These are phyloP conservation scores for Podiceps cristatus DNA, from an alignment of 2,113 vertebrate species.

Conservation along the genomic window DNA sequence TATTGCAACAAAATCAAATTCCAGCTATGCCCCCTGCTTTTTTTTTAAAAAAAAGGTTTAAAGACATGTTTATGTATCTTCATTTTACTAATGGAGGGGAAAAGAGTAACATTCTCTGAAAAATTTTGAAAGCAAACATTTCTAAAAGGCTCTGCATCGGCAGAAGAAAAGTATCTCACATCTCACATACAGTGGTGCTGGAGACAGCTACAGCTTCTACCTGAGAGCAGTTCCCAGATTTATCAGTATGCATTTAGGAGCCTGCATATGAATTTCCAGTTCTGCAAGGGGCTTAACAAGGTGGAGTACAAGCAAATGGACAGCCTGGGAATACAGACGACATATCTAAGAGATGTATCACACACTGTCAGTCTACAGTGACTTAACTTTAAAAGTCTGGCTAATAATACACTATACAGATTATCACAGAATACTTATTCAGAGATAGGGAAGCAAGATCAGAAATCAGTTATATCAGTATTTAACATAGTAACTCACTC, in stretches of 20 bases:
- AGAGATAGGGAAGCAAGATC: not conserved
- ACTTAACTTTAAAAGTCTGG: not conserved
- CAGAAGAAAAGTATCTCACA: not conserved
- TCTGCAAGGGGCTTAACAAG: not conserved
- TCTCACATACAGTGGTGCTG: not conserved
- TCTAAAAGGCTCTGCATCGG: not conserved
- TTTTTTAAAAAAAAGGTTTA: not conserved
- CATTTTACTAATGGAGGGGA: not conserved
- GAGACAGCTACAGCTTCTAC: not conserved
- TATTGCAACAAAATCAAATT: not conserved
- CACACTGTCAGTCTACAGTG: accelerated
- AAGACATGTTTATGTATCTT: not conserved
- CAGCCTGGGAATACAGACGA: not conserved
- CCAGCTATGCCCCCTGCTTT: not conserved
- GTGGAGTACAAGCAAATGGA: not conserved
- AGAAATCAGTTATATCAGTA: not conserved
- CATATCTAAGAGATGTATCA: not conserved
- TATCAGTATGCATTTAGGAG: not conserved
- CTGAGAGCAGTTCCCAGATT: not conserved
- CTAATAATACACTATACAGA: not conserved
- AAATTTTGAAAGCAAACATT: not conserved
- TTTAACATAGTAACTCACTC: not conserved
- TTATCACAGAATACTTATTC: not conserved
- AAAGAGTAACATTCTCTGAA: not conserved
- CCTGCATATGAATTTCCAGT: not conserved